Evolutionary conservation across 2,113 vertebrate genomes (phyloP).

Genomic region (Aix galericulata): DNA sequence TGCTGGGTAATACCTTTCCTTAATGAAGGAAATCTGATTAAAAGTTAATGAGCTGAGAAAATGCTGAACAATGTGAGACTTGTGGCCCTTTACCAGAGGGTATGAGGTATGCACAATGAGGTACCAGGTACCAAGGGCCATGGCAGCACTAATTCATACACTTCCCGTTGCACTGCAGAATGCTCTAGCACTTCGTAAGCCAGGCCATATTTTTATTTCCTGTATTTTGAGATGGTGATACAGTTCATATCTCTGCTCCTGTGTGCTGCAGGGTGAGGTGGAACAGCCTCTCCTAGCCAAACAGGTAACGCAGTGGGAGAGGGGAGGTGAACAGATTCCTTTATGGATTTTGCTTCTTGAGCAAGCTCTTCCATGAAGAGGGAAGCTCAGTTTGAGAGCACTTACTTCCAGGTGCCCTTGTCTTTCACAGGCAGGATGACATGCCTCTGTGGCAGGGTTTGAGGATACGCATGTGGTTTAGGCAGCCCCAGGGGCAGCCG

Average conservation of each 20-base stretch:
- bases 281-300: background rate
- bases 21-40: too few species aligned
- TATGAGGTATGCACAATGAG: too few species aligned
- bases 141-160: accelerated
- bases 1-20: too few species aligned
- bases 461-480: accelerated
- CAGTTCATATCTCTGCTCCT: background rate
- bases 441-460: background rate
- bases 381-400: background rate
- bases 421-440: background rate
- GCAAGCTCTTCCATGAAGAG: too few species aligned
- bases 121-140: background rate
- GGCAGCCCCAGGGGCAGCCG: accelerated
- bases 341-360: too few species aligned
- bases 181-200: background rate
- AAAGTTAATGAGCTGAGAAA: too few species aligned
- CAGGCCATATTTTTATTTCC: background rate
- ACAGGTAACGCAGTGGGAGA: too few species aligned
- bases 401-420: background rate
- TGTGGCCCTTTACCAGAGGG: too few species aligned
- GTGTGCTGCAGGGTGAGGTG: background rate
- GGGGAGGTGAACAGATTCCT: background rate
- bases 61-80: accelerated
- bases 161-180: accelerated
- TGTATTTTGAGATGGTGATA: background rate